phyloP scores from a whole-genome alignment of 2,113 vertebrate genomes.

The Acanthochromis polyacanthus region DNA sequence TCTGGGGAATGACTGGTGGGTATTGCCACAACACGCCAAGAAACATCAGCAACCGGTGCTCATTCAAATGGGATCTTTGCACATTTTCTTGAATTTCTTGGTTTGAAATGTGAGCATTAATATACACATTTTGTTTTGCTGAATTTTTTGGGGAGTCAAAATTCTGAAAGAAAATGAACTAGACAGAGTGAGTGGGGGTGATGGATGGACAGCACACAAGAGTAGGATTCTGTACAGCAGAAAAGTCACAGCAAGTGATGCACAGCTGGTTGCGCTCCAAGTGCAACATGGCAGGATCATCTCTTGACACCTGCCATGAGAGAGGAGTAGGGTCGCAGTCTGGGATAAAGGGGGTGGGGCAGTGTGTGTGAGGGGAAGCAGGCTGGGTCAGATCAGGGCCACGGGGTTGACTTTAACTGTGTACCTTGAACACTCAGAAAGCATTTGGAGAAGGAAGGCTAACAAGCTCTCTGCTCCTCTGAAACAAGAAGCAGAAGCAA shows the following conservation, averaged over 20 bases:
- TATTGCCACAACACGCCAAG: not conserved
- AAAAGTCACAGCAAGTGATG: conserved; percentile 71
- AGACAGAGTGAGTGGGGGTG: not conserved
- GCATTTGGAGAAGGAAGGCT: conserved; percentile 82
- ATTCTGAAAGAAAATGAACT: not conserved
- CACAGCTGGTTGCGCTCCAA: conserved; percentile 60
- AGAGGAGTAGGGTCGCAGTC: conserved; percentile 40
- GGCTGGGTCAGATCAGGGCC: conserved; percentile 53
- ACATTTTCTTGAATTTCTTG: not conserved
- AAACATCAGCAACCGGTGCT: not conserved
- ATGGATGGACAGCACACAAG: not conserved
- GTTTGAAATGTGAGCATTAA: not conserved
- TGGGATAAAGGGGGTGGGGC: conserved; percentile 13
- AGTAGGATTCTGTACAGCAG: conserved; percentile 38
- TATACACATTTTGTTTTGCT: not conserved
- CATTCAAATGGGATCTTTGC: not conserved
- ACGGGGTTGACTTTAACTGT: conserved; percentile 61
- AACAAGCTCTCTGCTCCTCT: conserved; percentile 85
- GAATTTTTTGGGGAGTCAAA: not conserved
- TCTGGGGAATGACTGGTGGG: not conserved
- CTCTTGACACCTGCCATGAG: conserved; percentile 29
- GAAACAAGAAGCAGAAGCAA: conserved; percentile 67
- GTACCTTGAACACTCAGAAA: conserved; percentile 84
- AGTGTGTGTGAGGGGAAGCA: conserved; percentile 24
- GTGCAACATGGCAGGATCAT: conserved; percentile 48